Conservation (phyloP, 2,888 invertebrate genomes). For the Oscheius onirici region DNA sequence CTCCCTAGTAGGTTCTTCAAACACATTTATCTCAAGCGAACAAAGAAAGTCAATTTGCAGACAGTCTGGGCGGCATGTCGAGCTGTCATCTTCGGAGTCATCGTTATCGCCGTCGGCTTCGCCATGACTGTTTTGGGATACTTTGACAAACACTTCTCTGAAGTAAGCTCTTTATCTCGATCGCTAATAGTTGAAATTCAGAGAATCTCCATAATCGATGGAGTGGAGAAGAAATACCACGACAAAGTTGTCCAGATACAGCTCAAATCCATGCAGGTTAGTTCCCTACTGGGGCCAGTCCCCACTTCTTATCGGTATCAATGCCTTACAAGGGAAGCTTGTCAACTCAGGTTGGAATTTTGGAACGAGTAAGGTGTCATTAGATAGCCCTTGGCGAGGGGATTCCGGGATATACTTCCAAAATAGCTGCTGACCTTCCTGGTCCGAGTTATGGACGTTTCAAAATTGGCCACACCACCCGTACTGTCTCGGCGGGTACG, state of each 20-base stretch:
- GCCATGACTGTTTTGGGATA: slow-evolving; percentile 89
- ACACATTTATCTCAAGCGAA: background rate
- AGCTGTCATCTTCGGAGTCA: slow-evolving; percentile 85
- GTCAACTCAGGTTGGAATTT: too few relatives aligned
- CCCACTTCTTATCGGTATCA: too few relatives aligned
- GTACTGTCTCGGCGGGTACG: too few relatives aligned
- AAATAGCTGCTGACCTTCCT: too few relatives aligned
- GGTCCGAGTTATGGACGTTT: too few relatives aligned
- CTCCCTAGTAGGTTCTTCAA: background rate
- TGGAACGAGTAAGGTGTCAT: too few relatives aligned
- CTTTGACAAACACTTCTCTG: slow-evolving; percentile 66
- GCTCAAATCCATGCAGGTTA: slow-evolving; percentile 62
- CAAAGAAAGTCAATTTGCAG: slow-evolving; percentile 53
- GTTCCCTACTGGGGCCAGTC: background rate
- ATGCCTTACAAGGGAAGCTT: too few relatives aligned
- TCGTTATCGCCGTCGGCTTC: slow-evolving; percentile 87
- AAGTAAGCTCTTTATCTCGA: slow-evolving; percentile 38
- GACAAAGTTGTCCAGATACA: slow-evolving; percentile 54
- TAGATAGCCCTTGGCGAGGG: too few relatives aligned
- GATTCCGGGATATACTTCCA: too few relatives aligned
- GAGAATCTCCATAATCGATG: slow-evolving; percentile 41
- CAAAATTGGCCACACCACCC: too few relatives aligned
- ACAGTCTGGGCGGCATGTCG: slow-evolving; percentile 90
- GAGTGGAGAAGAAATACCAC: slow-evolving; percentile 37
- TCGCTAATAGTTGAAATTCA: slow-evolving; percentile 19